Evolutionary conservation across 1,140 invertebrate genomes (phyloP).

Genomic region (Brachionus koreanus): DNA sequence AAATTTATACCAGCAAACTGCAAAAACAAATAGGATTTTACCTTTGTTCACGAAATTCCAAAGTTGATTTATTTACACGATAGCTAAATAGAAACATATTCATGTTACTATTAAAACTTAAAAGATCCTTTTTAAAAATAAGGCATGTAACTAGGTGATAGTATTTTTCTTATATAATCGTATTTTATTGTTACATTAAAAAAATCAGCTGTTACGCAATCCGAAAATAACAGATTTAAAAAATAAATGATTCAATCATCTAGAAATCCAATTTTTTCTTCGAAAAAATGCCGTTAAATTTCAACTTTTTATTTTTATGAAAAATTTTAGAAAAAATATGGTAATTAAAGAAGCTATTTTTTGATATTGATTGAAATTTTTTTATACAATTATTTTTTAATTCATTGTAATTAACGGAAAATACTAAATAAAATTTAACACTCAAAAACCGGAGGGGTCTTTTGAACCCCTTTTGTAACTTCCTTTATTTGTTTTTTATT

Average conservation of each 20-base stretch:
- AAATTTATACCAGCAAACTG: background rate
- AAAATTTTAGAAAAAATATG: background rate
- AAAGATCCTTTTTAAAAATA: background rate
- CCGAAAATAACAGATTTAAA: background rate
- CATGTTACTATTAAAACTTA: background rate
- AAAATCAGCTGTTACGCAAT: background rate
- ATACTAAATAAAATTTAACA: too few relatives aligned
- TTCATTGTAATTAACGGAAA: too few relatives aligned
- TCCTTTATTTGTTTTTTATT: too few relatives aligned
- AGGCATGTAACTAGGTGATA: background rate
- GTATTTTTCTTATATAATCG: conserved; percentile 11
- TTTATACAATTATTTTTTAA: too few relatives aligned
- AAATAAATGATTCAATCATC: background rate
- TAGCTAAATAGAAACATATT: background rate
- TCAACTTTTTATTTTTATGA: background rate
- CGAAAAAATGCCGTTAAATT: too few relatives aligned
- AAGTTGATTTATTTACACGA: background rate
- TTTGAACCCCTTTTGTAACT: too few relatives aligned
- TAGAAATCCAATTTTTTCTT: background rate
- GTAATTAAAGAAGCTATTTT: too few relatives aligned
- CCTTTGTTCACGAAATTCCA: background rate
- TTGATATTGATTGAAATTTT: too few relatives aligned
- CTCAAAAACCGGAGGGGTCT: too few relatives aligned
- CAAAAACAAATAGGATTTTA: background rate
- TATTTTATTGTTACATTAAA: background rate